phyloP scores from a whole-genome alignment of 2,113 vertebrate genomes.

The Tapirus terrestris region DNA sequence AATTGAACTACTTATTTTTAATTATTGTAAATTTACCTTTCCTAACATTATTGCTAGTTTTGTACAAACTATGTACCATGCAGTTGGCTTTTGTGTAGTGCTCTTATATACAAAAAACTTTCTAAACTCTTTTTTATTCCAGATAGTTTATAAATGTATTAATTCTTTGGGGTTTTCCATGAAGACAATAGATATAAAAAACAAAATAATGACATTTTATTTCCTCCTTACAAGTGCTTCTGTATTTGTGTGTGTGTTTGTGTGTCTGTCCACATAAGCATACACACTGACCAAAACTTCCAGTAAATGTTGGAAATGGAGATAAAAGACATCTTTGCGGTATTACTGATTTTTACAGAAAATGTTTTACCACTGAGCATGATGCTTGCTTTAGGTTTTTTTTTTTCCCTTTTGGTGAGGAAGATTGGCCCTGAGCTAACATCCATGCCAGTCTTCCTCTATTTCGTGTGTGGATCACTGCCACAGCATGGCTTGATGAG shows the following conservation, averaged over 20 bases:
- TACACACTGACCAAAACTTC: not conserved
- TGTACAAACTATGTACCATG: not conserved
- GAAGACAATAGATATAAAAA: conserved; percentile 9
- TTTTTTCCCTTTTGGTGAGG: too few relatives aligned
- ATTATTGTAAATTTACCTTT: not conserved
- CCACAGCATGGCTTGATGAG: too few relatives aligned
- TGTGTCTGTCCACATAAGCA: not conserved
- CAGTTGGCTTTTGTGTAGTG: conserved; percentile 16
- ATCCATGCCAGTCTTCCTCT: too few relatives aligned
- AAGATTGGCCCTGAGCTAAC: too few relatives aligned
- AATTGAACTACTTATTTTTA: not conserved
- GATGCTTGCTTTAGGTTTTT: not conserved
- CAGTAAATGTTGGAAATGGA: not conserved
- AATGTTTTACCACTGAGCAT: not conserved
- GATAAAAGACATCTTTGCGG: not conserved
- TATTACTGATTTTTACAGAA: not conserved
- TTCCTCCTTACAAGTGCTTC: not conserved
- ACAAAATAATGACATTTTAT: not conserved
- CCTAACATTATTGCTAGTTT: not conserved
- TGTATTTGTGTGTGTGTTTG: not conserved
- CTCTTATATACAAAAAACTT: conserved; percentile 5
- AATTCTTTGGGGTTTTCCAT: not conserved
- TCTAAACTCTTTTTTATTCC: not conserved
- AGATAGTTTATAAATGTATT: not conserved
- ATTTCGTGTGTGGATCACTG: too few relatives aligned